Evolutionary conservation across 2,888 invertebrate genomes (phyloP), one percentile per base, ranked within the genome.

Genomic region (Drosophila maculinotata): DNA sequence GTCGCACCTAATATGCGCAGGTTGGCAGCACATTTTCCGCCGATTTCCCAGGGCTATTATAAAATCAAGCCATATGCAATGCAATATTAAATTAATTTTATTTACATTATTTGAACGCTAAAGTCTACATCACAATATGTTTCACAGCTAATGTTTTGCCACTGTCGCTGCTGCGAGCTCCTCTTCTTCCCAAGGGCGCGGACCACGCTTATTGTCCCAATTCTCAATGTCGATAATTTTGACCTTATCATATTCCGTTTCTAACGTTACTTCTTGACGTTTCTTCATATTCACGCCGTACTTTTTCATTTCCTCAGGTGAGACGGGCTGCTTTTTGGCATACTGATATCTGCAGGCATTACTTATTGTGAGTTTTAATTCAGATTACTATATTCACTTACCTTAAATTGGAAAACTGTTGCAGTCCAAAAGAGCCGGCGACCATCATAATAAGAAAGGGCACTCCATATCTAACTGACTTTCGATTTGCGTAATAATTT

Each of bases 191-290:
- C 97, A 97, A 0, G 97, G 97, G 52, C 97, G 92, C 4, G 97
- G 96, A 0, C 97, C 97, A 79, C 97, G 92, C 72, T 95, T 94
- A 88, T 97, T 97, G 88, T 96, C 94, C 97, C 97, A 98, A 78
- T 95, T 93, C 71, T 97, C 95, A 75, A 96, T 94, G 89, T 97
- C 95, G 33, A 95, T 90, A 53, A 93, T 90, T 90, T 95, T 93
- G 2, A 96, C 92, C 91, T 95, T 95, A 75, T 96, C 95, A 92
- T 93, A 97, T 76, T 95, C 94, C 31, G 92, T 91, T 91, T 97
- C 97, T 71, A 97, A 89, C 0, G 96, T 95, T 0, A 95, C 94
- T 87, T 95, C 94, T 41, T 93, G 93, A 0, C 93, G 92, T 85
- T 93, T 93, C 79, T 95, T 95, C 93, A 94, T 93, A 64, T 91